Evolutionary conservation across 2,888 invertebrate genomes (phyloP).

Genomic region (Campoplex nolae): DNA sequence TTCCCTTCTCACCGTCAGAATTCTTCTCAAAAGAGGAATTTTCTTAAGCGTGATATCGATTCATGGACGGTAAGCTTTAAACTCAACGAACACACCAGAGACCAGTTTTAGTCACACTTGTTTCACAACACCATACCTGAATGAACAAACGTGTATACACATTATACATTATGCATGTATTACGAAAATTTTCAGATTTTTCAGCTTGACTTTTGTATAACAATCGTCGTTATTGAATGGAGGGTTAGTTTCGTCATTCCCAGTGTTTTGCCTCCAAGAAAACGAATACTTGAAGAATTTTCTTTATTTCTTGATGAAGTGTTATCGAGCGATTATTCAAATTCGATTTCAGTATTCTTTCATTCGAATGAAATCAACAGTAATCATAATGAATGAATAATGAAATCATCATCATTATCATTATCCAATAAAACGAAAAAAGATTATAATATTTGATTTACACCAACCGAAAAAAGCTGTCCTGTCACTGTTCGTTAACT

Average conservation of each 20-base stretch:
- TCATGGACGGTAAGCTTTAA: slow-evolving; percentile 36
- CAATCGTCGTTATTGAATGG: slow-evolving; percentile 5
- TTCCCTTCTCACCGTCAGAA: slow-evolving; percentile 31
- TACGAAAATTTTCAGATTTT: neutral
- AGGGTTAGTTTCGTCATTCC: neutral
- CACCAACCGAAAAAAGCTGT: neutral
- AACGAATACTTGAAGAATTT: neutral
- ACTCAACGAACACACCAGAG: slow-evolving; percentile 31
- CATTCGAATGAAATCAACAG: neutral
- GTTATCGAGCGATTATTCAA: too few species aligned
- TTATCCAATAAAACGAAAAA: neutral
- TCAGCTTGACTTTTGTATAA: neutral
- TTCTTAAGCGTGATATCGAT: slow-evolving; percentile 64
- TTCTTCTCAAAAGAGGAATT: slow-evolving; percentile 68
- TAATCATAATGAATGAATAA: neutral
- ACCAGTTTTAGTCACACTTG: slow-evolving; percentile 26
- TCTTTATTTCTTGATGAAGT: neutral
- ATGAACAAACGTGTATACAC: slow-evolving; percentile 25
- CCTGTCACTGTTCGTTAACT: slow-evolving; percentile 15
- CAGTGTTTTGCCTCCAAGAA: neutral
- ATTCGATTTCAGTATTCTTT: neutral
- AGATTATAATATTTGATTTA: neutral
- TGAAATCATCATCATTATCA: neutral
- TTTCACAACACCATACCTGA: slow-evolving; percentile 22
- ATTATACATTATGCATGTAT: slow-evolving; percentile 21